Conservation (phyloP, 2,888 invertebrate species). For the Panzeria rudis region DNA sequence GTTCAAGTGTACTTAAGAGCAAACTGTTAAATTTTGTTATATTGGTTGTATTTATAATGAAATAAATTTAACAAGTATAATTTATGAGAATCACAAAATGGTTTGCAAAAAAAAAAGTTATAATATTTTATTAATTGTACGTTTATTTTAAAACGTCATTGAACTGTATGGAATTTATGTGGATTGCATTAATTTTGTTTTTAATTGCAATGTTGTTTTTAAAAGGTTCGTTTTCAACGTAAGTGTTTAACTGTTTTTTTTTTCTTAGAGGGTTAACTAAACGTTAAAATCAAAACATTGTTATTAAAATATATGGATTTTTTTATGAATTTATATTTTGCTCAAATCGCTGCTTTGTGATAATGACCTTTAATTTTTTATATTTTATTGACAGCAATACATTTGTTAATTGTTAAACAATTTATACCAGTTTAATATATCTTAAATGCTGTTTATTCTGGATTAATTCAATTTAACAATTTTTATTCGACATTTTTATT, state of each 20-base stretch:
- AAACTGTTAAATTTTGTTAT: background rate
- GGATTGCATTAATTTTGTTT: background rate
- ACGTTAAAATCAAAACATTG: background rate
- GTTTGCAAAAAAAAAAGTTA: background rate
- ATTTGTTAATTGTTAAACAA: slow-evolving; percentile 52
- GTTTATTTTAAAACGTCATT: slow-evolving; percentile 16
- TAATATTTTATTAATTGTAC: background rate
- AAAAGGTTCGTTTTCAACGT: background rate
- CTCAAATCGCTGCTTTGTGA: background rate
- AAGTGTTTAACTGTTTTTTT: background rate
- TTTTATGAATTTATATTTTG: background rate
- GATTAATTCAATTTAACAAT: slow-evolving; percentile 30
- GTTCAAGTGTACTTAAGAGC: background rate
- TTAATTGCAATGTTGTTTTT: background rate
- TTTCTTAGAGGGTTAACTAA: background rate
- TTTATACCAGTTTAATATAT: slow-evolving; percentile 35
- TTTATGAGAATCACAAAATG: background rate
- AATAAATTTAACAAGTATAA: no score
- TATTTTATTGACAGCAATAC: slow-evolving; percentile 8
- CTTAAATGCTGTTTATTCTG: slow-evolving; percentile 30
- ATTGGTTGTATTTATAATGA: no score
- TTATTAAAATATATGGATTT: background rate
- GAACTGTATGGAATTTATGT: slow-evolving; percentile 12
- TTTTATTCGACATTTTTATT: background rate
- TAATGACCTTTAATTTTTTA: background rate